Evolutionary conservation across 2,113 vertebrate species (phyloP).

Genomic region (Misgurnus mizolepis): DNA sequence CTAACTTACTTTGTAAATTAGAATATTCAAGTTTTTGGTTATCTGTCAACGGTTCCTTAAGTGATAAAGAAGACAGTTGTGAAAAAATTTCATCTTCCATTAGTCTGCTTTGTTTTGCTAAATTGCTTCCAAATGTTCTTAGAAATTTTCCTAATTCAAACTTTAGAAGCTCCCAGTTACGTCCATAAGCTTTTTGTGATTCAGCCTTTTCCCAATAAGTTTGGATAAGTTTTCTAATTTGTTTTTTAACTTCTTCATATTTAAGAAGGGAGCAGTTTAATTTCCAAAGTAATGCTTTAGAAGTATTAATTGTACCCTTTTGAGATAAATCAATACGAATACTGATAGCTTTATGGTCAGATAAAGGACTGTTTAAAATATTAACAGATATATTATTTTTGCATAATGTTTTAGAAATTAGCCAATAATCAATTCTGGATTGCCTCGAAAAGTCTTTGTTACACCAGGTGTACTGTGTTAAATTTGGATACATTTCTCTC

Average conservation of each 20-base stretch:
- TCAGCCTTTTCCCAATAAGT: constrained; percentile 18
- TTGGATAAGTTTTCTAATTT: background rate
- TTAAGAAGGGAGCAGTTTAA: constrained; percentile 20
- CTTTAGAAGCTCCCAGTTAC: constrained; percentile 24
- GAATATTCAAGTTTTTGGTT: constrained; percentile 6
- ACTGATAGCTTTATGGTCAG: background rate
- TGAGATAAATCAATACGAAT: background rate
- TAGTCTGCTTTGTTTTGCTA: background rate
- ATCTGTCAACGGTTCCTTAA: background rate
- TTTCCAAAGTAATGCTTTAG: constrained; percentile 3
- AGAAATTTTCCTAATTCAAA: constrained; percentile 3
- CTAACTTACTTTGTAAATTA: constrained; percentile 5
- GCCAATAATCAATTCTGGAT: background rate
- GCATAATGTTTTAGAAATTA: background rate
- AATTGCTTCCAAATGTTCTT: background rate
- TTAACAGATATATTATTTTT: constrained; percentile 4
- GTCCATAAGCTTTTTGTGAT: background rate
- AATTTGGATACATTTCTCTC: background rate
- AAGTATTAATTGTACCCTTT: background rate
- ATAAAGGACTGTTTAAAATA: background rate
- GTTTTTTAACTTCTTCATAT: background rate
- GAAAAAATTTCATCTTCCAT: background rate
- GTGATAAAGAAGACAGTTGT: background rate
- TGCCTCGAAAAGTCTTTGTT: background rate
- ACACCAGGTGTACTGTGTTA: background rate